Evolutionary conservation across 2,797 vertebrate genomes (phyloP).

Genomic region (Varecia variegata): DNA sequence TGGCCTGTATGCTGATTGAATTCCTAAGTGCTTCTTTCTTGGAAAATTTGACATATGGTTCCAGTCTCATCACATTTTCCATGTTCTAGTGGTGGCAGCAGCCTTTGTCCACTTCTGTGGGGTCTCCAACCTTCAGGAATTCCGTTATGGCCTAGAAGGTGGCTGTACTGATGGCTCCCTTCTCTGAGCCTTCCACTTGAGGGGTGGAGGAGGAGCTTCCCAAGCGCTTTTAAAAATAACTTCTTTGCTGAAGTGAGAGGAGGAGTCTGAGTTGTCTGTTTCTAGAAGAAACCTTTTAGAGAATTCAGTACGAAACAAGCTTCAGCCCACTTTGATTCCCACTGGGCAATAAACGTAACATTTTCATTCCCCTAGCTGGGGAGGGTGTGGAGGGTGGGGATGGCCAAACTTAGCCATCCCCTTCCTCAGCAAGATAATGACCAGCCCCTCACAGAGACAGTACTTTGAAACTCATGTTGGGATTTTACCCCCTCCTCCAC

Average conservation of each 20-base stretch:
- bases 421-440: background rate
- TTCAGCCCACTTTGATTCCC: constrained; percentile 31
- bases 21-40: too few relatives aligned
- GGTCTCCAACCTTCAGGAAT: too few relatives aligned
- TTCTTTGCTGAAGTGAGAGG: constrained; percentile 82
- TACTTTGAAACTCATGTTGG: constrained; percentile 55
- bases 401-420: background rate
- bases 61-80: too few relatives aligned
- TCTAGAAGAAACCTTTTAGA: constrained; percentile 60
- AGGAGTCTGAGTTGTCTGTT: constrained; percentile 69
- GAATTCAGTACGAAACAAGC: constrained; percentile 64
- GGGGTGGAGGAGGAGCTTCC: constrained; percentile 80
- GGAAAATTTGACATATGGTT: too few relatives aligned
- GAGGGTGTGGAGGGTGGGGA: background rate
- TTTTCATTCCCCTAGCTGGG: background rate
- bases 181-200: constrained; percentile 85
- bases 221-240: constrained; percentile 86
- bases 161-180: constrained; percentile 97
- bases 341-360: background rate
- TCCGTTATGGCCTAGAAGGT: constrained; percentile 90
- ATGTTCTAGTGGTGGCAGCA: too few relatives aligned
- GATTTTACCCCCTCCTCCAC: constrained; percentile 44
- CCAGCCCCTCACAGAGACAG: background rate
- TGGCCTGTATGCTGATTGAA: too few relatives aligned
- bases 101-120: too few relatives aligned